Percentiles rank a stretch among this genome's conserved stretches.
phyloP scores from a whole-genome alignment of 2,888 invertebrate species.

The Lasiommata megera region DNA sequence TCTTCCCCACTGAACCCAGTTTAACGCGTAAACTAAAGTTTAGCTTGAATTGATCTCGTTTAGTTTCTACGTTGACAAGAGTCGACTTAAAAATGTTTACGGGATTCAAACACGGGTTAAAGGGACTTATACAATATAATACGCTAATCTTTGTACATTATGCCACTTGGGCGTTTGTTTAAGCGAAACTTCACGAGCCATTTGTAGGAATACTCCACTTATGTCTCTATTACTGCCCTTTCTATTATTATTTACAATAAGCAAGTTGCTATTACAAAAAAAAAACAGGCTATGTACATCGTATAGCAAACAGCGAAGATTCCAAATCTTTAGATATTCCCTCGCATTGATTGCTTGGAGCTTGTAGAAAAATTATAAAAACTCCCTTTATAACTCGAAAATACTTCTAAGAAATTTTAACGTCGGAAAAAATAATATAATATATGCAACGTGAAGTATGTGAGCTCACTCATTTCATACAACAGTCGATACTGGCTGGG shows the following conservation, averaged over 20 bases:
- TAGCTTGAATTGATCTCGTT: no score
- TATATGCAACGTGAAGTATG: no score
- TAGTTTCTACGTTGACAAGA: no score
- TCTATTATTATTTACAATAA: conserved; percentile 25
- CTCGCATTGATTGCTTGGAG: no score
- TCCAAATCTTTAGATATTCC: neutral
- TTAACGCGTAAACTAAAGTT: no score
- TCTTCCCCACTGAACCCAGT: no score
- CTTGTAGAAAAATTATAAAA: no score
- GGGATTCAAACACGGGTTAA: conserved; percentile 2
- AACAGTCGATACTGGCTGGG: no score
- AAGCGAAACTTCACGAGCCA: conserved; percentile 30
- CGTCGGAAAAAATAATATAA: no score
- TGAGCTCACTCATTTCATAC: no score
- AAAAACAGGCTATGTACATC: neutral
- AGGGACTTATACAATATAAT: conserved; percentile 20
- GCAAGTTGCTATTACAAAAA: neutral
- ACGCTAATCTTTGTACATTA: conserved; percentile 31
- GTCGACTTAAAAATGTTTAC: neutral
- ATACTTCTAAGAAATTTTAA: no score
- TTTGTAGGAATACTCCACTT: conserved; percentile 30
- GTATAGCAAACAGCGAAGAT: neutral
- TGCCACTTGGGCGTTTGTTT: conserved; percentile 23
- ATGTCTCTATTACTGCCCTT: conserved; percentile 20
- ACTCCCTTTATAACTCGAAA: no score